phyloP scores from a whole-genome alignment of 2,113 vertebrate species.

The Symphodus melops region DNA sequence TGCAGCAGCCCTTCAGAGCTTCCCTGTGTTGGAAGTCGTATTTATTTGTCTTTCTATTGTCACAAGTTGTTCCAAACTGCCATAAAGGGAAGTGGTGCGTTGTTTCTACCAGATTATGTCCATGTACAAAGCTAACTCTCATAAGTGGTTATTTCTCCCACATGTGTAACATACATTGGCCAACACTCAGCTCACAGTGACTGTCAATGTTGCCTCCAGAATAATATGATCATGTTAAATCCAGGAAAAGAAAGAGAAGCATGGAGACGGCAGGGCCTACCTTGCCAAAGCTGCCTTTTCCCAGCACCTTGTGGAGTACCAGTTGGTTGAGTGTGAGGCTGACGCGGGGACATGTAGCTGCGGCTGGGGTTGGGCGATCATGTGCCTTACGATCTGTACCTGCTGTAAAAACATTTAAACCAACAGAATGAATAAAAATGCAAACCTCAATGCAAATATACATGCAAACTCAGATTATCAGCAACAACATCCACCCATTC shows the following conservation, averaged over 20 bases:
- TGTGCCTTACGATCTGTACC: conserved; percentile 82
- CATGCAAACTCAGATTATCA: conserved; percentile 10
- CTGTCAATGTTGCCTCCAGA: neutral
- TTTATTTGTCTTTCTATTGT: no score
- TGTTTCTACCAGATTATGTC: no score
- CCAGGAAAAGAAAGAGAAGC: neutral
- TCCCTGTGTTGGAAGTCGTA: no score
- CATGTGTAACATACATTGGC: no score
- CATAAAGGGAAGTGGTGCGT: no score
- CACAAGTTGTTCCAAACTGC: no score
- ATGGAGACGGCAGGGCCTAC: conserved; percentile 69
- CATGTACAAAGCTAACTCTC: no score
- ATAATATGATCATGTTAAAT: neutral
- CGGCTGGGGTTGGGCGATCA: conserved; percentile 70
- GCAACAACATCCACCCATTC: neutral
- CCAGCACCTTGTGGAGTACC: conserved; percentile 93
- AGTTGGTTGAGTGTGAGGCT: conserved; percentile 88
- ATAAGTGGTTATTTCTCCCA: no score
- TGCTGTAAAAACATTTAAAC: conserved; percentile 54
- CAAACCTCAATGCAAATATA: conserved; percentile 33
- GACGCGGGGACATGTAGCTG: conserved; percentile 36
- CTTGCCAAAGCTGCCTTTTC: conserved; percentile 99
- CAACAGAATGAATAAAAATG: conserved; percentile 39
- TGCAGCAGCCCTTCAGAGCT: no score
- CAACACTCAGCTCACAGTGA: no score